Percentiles rank a stretch among this genome's conserved stretches.
Conservation (phyloP, 2,797 vertebrate genomes). For the Clamator glandarius region DNA sequence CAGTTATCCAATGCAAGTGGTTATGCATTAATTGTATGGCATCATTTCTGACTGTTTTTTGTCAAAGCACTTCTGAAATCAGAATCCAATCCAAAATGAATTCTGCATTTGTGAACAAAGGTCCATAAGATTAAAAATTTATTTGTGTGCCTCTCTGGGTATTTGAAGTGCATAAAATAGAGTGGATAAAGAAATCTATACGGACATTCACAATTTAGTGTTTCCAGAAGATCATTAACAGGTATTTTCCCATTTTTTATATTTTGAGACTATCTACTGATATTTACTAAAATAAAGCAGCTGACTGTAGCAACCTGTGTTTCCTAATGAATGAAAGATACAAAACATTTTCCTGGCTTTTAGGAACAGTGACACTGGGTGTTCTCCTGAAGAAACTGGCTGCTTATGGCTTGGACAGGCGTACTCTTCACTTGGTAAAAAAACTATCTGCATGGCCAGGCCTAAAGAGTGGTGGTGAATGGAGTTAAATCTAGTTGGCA, state of each 20-base stretch:
- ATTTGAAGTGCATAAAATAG: background rate
- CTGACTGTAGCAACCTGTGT: background rate
- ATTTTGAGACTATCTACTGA: background rate
- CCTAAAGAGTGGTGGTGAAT: too few relatives aligned
- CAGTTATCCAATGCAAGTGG: background rate
- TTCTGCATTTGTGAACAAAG: background rate
- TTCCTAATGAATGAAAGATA: background rate
- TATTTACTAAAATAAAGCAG: background rate
- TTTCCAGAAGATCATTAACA: background rate
- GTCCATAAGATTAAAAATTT: background rate
- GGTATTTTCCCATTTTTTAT: background rate
- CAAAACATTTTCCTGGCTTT: background rate
- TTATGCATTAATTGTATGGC: background rate
- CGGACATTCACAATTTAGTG: background rate
- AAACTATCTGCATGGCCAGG: too few relatives aligned
- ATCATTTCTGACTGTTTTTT: background rate
- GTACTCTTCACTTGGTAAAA: too few relatives aligned
- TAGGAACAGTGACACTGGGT: background rate
- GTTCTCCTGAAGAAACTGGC: too few relatives aligned
- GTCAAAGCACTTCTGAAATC: background rate
- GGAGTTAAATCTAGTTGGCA: too few relatives aligned
- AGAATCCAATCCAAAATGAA: background rate
- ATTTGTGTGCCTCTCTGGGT: background rate
- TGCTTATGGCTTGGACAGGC: too few relatives aligned
- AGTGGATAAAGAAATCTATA: background rate